phyloP scores from a whole-genome alignment of 1,140 invertebrate species.

The Tenebrio molitor region DNA sequence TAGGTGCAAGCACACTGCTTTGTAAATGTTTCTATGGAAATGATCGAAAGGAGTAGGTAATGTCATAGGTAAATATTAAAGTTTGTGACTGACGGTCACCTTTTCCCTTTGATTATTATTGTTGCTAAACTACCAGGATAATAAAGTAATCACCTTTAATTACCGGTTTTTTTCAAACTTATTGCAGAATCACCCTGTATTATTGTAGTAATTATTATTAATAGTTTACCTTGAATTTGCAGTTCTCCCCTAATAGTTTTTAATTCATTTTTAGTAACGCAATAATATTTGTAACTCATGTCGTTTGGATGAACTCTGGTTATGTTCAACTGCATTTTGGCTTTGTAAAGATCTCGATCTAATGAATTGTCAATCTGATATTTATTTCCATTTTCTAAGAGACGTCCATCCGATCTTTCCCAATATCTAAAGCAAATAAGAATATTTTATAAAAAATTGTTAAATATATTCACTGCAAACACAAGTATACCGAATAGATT shows the following conservation, averaged over 20 bases:
- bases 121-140: no score
- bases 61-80: no score
- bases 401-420: constrained; percentile 83
- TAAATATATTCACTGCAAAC: background rate
- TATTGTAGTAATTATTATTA: background rate
- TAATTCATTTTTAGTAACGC: constrained; percentile 86
- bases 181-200: no score
- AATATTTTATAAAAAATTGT: constrained; percentile 13
- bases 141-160: no score
- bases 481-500: constrained; percentile 73
- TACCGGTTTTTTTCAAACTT: no score
- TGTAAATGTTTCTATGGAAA: no score
- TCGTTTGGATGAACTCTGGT: constrained; percentile 76
- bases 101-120: no score
- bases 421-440: constrained; percentile 74
- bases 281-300: constrained; percentile 80
- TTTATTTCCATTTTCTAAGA: constrained; percentile 78
- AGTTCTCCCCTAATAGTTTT: constrained; percentile 83
- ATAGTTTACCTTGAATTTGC: constrained; percentile 76
- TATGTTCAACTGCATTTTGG: constrained; percentile 83
- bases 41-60: no score
- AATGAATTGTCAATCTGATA: constrained; percentile 75
- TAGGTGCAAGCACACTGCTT: no score
- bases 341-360: constrained; percentile 62
- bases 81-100: no score